Evolutionary conservation across 1,140 invertebrate genomes (phyloP), one percentile per base, ranked within the genome.

Genomic region (Papilio polyxenes): DNA sequence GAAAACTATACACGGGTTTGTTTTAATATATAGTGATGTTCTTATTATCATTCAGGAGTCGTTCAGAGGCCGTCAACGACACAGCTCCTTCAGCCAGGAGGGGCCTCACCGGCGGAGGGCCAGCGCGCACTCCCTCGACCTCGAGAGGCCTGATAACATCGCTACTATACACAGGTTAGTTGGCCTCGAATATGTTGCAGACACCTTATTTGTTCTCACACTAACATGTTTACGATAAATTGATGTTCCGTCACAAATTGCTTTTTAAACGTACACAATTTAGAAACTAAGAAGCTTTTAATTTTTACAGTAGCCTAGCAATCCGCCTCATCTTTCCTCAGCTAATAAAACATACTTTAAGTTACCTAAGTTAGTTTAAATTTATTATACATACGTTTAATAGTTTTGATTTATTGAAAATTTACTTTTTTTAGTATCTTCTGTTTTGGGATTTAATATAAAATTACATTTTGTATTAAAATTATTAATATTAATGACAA

Each of bases 11-110:
- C 0, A 31, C 23, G 23, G 23, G 0, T 31, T 31, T 31, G 23
- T 31, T 31, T 31, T 31, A 31, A 31, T 31, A 31, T 31, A 31
- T 31, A 31, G 23, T 53, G 23, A 31, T n/a, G 13, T 56, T 53
- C 1, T 49, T 49, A 1, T 31, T 51, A 17, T 85, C 9, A 31
- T 31, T 31, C 85, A 92, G 91, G 85, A 84, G 76, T 83, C 89
- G 75, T 82, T 82, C 75, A 86, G 87, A 75, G 83, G 85, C 81
- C 88, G 90, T 51, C 86, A 85, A 49, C 84, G 92, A 20, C 85
- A 89, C 79, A 88, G 87, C 65, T 93, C 92, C 44, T 90, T 92
- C 85, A 92, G 91, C 82, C 87, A 89, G 79, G 91, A 92, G 83
- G 83, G 90, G 56, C 82, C 79, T 75, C 86, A 31, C 80, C 65